Base-by-base conservation (phyloP, 2,113 vertebrate species). In the Rhinolophus sinicus region DNA sequence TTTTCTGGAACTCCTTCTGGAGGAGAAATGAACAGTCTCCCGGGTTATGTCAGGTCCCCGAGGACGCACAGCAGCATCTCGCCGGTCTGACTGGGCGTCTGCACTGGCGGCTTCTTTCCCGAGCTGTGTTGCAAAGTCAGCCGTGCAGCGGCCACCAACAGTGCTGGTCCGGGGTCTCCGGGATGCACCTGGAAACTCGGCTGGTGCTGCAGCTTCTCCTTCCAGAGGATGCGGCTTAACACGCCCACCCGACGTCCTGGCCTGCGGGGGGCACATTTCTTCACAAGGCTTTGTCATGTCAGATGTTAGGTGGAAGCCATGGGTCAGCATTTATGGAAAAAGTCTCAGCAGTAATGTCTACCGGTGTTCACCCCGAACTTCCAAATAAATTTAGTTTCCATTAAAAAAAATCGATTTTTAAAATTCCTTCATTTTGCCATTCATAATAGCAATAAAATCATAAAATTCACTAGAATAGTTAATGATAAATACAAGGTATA, bases 201-300 rank as follows among this genome's bases (percentile, higher is more conserved):
- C 69, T 60, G 28, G 12, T 3, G 24, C 30, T 33, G 14, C 10
- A 13, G 86, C 56, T 44, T 35, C 56, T 14, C 10, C 13, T 47
- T 8, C 2, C 0, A 1, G 18, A 35, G 40, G 56, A 26, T 18
- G 18, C 0, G 40, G 21, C 76, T 70, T 40, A 8, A 1, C 12
- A 12, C 28, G 6, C 2, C 9, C 10, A 22, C 89, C 35, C 76
- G 11, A 21, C 22, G 30, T 26, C 50, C 38, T 19, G 58, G 33
- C 6, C 18, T 0, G 35, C 35, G 3, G 35, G 7, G 11, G 2
- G 9, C 1, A 0, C 14, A 1, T 76, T 19, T 69, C n/a, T n/a
- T n/a, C 56, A 8, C 5, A 8, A 62, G 70, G 18, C 30, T 75
- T n/a, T 12, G 2, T 26, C 50, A 6, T 3, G 35, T 81, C 33